A percentile compares a stretch with the other conserved stretches of the same genome.
Evolutionary conservation across 2,888 invertebrate species (phyloP).

Genomic region (Pachymerium ferrugineum): DNA sequence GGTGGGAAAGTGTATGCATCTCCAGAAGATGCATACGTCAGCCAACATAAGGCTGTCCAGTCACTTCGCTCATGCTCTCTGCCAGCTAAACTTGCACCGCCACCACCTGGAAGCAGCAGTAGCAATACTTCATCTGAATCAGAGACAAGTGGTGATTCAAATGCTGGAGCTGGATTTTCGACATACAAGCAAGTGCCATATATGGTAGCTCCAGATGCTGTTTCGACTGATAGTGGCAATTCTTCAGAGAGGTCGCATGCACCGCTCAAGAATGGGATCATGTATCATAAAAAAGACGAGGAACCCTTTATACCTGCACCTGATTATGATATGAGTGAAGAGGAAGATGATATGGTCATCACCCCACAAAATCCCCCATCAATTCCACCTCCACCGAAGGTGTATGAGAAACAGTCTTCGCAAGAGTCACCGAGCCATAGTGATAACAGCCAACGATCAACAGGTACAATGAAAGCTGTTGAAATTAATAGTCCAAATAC

Average conservation of each 20-base stretch:
- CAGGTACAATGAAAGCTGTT: neutral
- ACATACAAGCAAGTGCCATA: slow-evolving; percentile 14
- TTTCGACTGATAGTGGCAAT: slow-evolving; percentile 36
- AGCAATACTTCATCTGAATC: slow-evolving; percentile 36
- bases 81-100: slow-evolving; percentile 36
- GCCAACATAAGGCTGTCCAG: slow-evolving; percentile 28
- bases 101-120: slow-evolving; percentile 34
- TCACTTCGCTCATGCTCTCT: slow-evolving; percentile 36
- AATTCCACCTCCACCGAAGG: slow-evolving; percentile 31
- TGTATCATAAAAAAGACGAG: neutral
- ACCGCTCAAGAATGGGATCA: neutral
- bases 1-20: slow-evolving; percentile 82
- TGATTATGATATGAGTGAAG: slow-evolving; percentile 82
- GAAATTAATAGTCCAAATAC: neutral
- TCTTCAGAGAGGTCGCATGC: slow-evolving; percentile 33
- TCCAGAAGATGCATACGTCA: slow-evolving; percentile 61
- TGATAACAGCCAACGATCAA: neutral
- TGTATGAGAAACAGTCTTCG: neutral
- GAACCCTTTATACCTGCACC: slow-evolving; percentile 81
- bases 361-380: slow-evolving; percentile 30
- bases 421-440: slow-evolving; percentile 31
- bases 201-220: slow-evolving; percentile 31
- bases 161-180: neutral
- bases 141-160: slow-evolving; percentile 36
- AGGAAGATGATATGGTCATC: slow-evolving; percentile 51